A percentile compares a stretch with the other conserved stretches of the same genome.
phyloP scores from a whole-genome alignment of 2,113 vertebrate genomes.

The Emberiza fucata region DNA sequence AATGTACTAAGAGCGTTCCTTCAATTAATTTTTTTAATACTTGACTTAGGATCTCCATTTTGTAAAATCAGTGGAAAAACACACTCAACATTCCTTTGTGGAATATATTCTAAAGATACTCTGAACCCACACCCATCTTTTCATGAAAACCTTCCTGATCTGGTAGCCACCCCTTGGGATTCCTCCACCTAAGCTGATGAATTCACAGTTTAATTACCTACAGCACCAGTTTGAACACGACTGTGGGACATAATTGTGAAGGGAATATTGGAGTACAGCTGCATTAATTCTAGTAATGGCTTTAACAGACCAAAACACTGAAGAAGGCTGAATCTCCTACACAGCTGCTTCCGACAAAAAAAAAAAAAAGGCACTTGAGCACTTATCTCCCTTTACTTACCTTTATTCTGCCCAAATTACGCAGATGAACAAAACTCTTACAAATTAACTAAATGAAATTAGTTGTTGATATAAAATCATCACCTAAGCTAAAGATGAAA shows the following conservation, averaged over 20 bases:
- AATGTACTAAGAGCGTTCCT: background rate
- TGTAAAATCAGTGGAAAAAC: background rate
- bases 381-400: background rate
- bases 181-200: background rate
- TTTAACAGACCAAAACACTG: background rate
- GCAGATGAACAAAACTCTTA: background rate
- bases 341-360: background rate
- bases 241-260: background rate
- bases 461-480: background rate
- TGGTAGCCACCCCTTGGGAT: background rate
- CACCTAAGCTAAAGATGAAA: background rate
- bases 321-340: background rate
- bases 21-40: background rate
- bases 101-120: background rate
- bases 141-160: background rate
- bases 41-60: background rate
- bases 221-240: background rate
- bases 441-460: background rate
- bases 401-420: background rate
- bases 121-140: background rate
- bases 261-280: background rate
- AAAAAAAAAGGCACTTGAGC: background rate
- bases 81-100: background rate
- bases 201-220: background rate
- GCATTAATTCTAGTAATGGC: background rate